These are phyloP conservation scores for Lepidocyrtinus sp. DNA, from an alignment of 2,888 invertebrate genomes.

Conservation along the genomic window DNA sequence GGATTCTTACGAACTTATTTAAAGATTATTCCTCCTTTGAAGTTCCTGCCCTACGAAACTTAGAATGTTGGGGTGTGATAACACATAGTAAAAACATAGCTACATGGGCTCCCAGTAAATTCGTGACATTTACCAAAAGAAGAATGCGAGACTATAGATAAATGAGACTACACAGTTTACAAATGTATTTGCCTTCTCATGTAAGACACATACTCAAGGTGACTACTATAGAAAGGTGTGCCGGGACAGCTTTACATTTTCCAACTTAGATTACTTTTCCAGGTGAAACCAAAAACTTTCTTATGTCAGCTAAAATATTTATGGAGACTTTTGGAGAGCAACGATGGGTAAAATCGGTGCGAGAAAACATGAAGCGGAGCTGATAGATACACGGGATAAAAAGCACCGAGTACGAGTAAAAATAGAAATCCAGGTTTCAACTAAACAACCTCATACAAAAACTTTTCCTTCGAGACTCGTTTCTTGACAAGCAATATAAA, in stretches of 20 bases:
- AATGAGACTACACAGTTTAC: conserved; percentile 24
- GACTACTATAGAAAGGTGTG: conserved; percentile 6
- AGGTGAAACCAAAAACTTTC: conserved; percentile 52
- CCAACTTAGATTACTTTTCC: conserved; percentile 36
- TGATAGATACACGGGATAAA: neutral
- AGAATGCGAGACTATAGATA: conserved; percentile 38
- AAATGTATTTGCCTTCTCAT: conserved; percentile 11
- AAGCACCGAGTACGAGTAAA: neutral
- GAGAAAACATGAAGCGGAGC: conserved; percentile 17
- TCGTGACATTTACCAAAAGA: conserved; percentile 4
- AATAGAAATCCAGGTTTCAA: neutral
- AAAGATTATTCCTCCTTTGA: neutral
- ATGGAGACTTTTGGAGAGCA: conserved; percentile 48
- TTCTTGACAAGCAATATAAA: too few relatives aligned
- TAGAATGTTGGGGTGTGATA: conserved; percentile 6
- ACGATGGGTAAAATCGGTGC: conserved; percentile 42
- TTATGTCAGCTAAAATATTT: conserved; percentile 57
- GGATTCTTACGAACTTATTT: neutral
- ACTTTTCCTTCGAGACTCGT: too few relatives aligned
- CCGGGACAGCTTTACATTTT: neutral
- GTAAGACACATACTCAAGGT: neutral
- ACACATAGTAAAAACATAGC: conserved; percentile 8
- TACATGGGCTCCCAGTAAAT: conserved; percentile 1
- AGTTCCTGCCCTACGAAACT: neutral
- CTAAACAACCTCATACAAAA: neutral